These are phyloP conservation scores for Vanessa cardui DNA, from an alignment of 2,888 invertebrate species.

Conservation along the genomic window DNA sequence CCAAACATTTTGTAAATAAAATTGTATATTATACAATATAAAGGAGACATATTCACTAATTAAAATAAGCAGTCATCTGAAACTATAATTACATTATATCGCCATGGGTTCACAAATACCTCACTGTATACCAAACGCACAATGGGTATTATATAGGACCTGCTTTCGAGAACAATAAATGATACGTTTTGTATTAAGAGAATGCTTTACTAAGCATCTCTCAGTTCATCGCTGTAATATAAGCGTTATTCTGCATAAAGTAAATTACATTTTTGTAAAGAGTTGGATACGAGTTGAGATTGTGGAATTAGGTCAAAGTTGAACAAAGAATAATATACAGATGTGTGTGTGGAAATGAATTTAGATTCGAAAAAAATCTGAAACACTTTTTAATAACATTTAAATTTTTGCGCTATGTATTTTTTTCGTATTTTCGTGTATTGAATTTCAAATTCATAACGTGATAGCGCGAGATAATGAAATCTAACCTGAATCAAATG, in stretches of 20 bases:
- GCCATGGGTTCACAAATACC: conserved; percentile 10
- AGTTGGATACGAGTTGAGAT: conserved; percentile 1
- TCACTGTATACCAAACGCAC: conserved; percentile 14
- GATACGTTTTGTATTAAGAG: conserved; percentile 21
- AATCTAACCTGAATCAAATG: too few species aligned
- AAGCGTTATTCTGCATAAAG: conserved; percentile 15
- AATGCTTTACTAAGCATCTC: conserved; percentile 23
- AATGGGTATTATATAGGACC: conserved; percentile 15
- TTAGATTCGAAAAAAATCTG: conserved; percentile 3
- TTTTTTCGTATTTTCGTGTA: background rate
- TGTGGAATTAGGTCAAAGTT: conserved; percentile 8
- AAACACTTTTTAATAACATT: background rate
- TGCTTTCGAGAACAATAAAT: conserved; percentile 15
- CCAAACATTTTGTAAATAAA: too few species aligned
- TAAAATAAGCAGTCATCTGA: background rate
- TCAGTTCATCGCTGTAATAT: conserved; percentile 14
- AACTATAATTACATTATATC: conserved; percentile 20
- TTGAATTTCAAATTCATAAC: too few species aligned
- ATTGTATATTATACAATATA: too few species aligned
- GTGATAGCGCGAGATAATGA: too few species aligned
- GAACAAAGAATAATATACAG: conserved; percentile 10
- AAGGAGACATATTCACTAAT: background rate
- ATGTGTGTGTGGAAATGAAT: conserved; percentile 2
- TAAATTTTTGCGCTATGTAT: background rate
- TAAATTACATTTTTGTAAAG: conserved; percentile 26